phyloP scores from a whole-genome alignment of 1,140 invertebrate genomes.

The Drosophila ogumai region DNA sequence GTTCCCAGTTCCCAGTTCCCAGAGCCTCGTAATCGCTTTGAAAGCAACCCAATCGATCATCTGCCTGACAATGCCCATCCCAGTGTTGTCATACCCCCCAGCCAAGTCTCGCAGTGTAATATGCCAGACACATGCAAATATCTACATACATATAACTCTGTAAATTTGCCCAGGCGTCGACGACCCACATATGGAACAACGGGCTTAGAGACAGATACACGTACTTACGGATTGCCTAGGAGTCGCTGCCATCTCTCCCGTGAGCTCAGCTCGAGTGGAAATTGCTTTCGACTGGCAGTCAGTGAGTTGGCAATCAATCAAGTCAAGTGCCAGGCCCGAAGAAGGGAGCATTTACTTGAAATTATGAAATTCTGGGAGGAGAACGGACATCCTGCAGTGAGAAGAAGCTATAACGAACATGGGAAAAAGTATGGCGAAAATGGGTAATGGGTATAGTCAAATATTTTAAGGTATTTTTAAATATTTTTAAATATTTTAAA shows the following conservation, averaged over 20 bases:
- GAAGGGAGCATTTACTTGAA: conserved; percentile 34
- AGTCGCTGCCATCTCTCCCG: conserved; percentile 28
- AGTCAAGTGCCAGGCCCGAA: conserved; percentile 58
- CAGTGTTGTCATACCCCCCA: conserved; percentile 16
- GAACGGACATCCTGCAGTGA: conserved; percentile 63
- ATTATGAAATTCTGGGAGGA: conserved; percentile 70
- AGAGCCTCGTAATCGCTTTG: conserved; percentile 23
- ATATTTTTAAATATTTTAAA: no score
- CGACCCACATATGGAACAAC: conserved; percentile 51
- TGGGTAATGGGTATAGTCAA: no score
- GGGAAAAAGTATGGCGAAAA: not conserved
- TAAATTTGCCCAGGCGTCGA: conserved; percentile 38
- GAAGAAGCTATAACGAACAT: not conserved
- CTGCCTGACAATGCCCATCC: conserved; percentile 35
- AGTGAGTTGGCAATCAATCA: conserved; percentile 76
- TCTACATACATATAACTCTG: conserved; percentile 5
- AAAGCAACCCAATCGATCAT: conserved; percentile 38
- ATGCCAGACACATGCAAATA: conserved; percentile 47
- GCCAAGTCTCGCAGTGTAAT: conserved; percentile 18
- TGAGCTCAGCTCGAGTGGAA: conserved; percentile 54
- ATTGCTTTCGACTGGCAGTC: conserved; percentile 60
- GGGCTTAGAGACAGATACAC: conserved; percentile 44
- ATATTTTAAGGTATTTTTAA: no score
- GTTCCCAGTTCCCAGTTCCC: conserved; percentile 16
- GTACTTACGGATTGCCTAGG: conserved; percentile 36